Base-by-base conservation (phyloP, 2,113 vertebrate species). In the Aviceda subcristata region DNA sequence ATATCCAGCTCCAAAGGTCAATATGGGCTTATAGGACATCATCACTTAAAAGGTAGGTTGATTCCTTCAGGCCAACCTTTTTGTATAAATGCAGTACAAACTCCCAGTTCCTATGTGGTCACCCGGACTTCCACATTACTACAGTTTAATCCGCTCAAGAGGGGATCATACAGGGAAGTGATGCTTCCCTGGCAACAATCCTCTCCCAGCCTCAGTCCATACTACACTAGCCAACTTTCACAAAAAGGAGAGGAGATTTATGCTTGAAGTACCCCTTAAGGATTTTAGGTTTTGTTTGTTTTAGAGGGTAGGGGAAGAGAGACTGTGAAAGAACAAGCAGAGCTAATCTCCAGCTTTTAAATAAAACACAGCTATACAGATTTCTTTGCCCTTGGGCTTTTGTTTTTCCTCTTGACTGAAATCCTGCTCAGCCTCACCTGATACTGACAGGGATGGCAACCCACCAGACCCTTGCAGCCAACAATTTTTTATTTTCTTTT, bases 221-320 rank as follows among this genome's bases (percentile, higher is more conserved):
- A 30, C 24, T 62, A 34, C 62, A 71, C n/a, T 39, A 80, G 97
- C 96, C 96, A 97, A 78, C 75, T 89, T 62, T 19, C 90, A 96
- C 94, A 96, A 91, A 97, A 91, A 76, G 29, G 23, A 96, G 34
- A 97, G 69, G 84, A 97, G 96, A 97, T 97, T 97, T 96, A 92
- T 83, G 83, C 79, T 80, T 94, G 22, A 97, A 97, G 92, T 93
- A 94, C 62, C 87, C 94, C 96, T 94, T 77, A 93, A 97, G 96
- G 92, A 96, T 95, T 97, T 96, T 75, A 85, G 91, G 88, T 95
- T 96, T 97, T 95, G 95, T 97, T 97, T 96, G 78, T 39, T 96
- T 97, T 94, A 97, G 92, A 92, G 71, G 64, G 83, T 69, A 89
- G 60, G 79, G 66, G 71, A 89, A 97, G 77, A 91, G 84, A 86